These are phyloP conservation scores for Taeniopygia guttata DNA, from an alignment of 2,797 vertebrate species.

Conservation along the genomic window DNA sequence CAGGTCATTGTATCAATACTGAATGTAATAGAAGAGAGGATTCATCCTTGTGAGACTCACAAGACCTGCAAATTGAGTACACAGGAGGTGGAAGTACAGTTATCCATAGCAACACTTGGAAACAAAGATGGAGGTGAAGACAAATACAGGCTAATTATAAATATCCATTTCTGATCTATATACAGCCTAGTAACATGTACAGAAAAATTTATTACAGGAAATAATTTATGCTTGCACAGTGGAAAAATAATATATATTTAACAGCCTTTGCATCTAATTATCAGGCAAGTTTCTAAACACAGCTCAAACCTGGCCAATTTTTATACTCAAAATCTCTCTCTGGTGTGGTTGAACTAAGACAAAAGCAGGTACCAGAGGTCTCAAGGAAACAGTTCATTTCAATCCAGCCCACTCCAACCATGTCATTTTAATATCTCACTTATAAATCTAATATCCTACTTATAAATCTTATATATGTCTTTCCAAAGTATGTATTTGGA, in stretches of 20 bases:
- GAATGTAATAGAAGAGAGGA: neutral
- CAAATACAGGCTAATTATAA: slow-evolving; percentile 47
- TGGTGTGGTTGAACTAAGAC: neutral
- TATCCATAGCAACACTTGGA: slow-evolving; percentile 39
- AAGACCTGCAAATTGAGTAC: slow-evolving; percentile 20
- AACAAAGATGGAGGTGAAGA: slow-evolving; percentile 55
- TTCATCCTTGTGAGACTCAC: neutral
- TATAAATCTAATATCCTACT: neutral
- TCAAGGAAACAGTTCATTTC: neutral
- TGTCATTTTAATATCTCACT: neutral
- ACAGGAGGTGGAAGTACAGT: slow-evolving; percentile 2
- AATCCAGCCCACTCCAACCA: neutral
- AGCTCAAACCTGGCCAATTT: neutral
- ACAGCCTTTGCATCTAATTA: neutral
- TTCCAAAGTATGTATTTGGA: neutral
- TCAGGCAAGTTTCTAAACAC: neutral
- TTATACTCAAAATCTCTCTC: neutral
- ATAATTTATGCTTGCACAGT: slow-evolving; percentile 24
- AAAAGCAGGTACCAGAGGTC: neutral
- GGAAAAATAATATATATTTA: neutral
- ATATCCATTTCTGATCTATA: slow-evolving; percentile 35
- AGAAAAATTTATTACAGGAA: slow-evolving; percentile 33
- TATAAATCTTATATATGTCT: neutral
- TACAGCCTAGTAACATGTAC: slow-evolving; percentile 21
- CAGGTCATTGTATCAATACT: neutral